Evolutionary conservation across 2,888 invertebrate genomes (phyloP), one percentile per base, ranked within the genome.

Genomic region (Cremastobaeus sp.): DNA sequence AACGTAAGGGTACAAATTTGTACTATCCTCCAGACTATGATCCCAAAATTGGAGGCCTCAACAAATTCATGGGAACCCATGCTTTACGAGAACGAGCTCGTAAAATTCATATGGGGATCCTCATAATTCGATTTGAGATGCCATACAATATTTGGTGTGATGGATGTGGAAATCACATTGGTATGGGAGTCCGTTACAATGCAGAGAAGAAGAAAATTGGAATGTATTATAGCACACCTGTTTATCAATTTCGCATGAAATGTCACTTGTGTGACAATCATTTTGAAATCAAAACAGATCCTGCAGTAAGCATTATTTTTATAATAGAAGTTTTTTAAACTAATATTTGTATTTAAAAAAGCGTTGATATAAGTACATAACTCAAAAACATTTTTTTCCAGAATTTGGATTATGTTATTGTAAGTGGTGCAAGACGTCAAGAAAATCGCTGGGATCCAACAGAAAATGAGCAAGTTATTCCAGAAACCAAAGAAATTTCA

Each of bases 131-230:
- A 43, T 99, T 99, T 90, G 99, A 99, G 89, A 98, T 99, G 98
- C 99, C 99, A 0, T 99, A 97, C 85, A 99, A 99, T 88, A 99
- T 99, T 80, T 99, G 99, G 99, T 99, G 99, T 81, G 96, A 96
- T 32, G 98, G 98, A 55, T 99, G 99, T 86, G 94, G 94, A 76
- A 99, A 97, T 89, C 99, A 99, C 85, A 97, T 99, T 62, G 99
- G 98, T 21, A 99, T 99, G 98, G 99, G 99, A 0, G 99, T 99
- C 0, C 91, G 99, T 48, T 99, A 99, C 87, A 99, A 96, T 83
- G 96, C 96, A 0, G 96, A 96, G 85, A 96, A 96, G 88, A 95
- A 91, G 0, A 96, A 96, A 88, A 90, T 97, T 50, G 99, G 99
- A 77, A 99, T 97, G 95, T 99, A 99, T 86, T 99, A 98, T 84